Base-by-base conservation (phyloP, 2,113 vertebrate species). In the Kryptolebias marmoratus region DNA sequence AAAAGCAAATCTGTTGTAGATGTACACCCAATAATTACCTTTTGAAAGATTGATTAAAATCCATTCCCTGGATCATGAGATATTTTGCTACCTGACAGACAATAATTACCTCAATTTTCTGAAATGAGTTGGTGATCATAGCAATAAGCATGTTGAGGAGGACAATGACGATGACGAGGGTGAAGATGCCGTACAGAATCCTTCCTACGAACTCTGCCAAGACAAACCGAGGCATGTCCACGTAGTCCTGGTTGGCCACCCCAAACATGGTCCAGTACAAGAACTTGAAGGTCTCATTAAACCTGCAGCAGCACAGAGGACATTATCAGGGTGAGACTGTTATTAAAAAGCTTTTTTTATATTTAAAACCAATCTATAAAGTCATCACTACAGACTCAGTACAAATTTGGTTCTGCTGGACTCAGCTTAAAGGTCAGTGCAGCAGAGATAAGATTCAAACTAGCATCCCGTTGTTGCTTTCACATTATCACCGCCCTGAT, bases 221-320 rank as follows among this genome's bases (percentile, higher is more conserved):
- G 44, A 84, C 79, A 80, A 91, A 96, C 56, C 94, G 76, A 0
- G 95, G 93, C 93, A 97, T 95, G 84, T 96, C 96, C 68, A 96
- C 95, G 27, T 94, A 93, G 0, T 91, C 90, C 86, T 94, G 94
- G 61, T 95, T 95, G 56, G 93, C 95, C 85, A 95, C 93, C 1
- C 96, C 95, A 18, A 97, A 96, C 95, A 97, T 96, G 57, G 96
- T 97, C 96, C 96, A 96, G 93, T 97, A 97, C n/a, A 96, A 91
- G 89, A 96, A 97, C 81, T 90, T 93, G 87, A 97, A 95, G 0
- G 95, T 97, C 87, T 96, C 95, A 0, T 96, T 97, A 73, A 97
- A 95, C 84, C 96, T 97, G 81, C 49, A 58, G 50, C 1, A 62
- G 56, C 11, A 22, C 22, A 58, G 2, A 5, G n/a, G 27, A 52